These are phyloP conservation scores for Acanthosepion pharaonis DNA, from an alignment of 2,888 invertebrate genomes.

Conservation along the genomic window DNA sequence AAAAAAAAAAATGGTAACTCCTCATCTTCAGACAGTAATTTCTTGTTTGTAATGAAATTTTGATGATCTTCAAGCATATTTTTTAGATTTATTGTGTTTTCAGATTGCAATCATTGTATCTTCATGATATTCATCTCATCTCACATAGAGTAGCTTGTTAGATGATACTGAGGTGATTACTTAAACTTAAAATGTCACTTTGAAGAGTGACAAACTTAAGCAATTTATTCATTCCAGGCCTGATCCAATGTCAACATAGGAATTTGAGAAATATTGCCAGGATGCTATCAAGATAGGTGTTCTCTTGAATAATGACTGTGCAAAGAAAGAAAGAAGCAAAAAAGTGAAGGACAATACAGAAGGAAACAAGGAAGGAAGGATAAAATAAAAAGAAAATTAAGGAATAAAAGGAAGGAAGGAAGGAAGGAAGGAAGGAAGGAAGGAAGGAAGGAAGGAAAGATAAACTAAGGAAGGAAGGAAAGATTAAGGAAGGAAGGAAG, in stretches of 20 bases:
- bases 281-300: not conserved
- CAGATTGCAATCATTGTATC: too few relatives aligned
- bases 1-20: too few relatives aligned
- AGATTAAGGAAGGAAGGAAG: too few relatives aligned
- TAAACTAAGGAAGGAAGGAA: too few relatives aligned
- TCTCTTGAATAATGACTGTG: not conserved
- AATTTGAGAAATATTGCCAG: not conserved
- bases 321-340: not conserved
- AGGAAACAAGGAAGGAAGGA: not conserved
- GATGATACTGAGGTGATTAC: not conserved
- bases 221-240: not conserved
- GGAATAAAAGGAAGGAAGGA: too few relatives aligned
- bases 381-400: not conserved
- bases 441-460: too few relatives aligned
- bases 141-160: not conserved
- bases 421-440: too few relatives aligned
- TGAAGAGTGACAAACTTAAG: not conserved
- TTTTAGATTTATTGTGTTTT: not conserved
- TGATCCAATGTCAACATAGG: not conserved
- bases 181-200: not conserved
- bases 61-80: not conserved
- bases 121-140: not conserved
- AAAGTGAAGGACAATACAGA: too few relatives aligned
- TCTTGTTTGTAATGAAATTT: not conserved
- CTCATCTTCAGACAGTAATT: not conserved